Conservation (phyloP, 2,113 vertebrate genomes). For the Monopterus albus region DNA sequence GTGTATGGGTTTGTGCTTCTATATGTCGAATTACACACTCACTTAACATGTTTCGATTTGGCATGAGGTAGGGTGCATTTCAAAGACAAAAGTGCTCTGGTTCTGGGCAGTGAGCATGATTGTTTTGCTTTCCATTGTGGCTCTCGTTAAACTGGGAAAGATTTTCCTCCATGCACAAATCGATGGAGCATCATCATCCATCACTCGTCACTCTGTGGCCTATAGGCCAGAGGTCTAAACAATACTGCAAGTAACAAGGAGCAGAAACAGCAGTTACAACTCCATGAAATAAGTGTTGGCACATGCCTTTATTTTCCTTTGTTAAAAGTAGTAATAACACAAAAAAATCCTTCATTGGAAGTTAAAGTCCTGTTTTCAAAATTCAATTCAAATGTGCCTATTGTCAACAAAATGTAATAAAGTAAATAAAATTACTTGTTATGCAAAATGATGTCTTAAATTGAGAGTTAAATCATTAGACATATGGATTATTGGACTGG, state of each 20-base stretch:
- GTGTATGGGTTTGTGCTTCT: not conserved
- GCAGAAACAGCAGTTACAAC: slow-evolving; percentile 12
- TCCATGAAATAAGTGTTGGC: too few species aligned
- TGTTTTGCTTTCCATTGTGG: slow-evolving; percentile 46
- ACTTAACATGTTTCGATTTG: slow-evolving; percentile 34
- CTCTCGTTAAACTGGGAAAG: slow-evolving; percentile 65
- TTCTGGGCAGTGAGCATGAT: slow-evolving; percentile 31
- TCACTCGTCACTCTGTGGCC: slow-evolving; percentile 53
- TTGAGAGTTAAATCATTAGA: too few species aligned
- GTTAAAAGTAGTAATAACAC: too few species aligned
- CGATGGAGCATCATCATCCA: slow-evolving; percentile 62
- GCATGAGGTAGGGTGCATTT: slow-evolving; percentile 37
- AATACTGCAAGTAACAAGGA: slow-evolving; percentile 13
- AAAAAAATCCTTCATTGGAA: too few species aligned
- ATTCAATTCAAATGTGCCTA: too few species aligned
- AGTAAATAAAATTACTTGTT: too few species aligned
- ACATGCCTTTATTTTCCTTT: too few species aligned
- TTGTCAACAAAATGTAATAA: too few species aligned
- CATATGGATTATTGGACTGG: too few species aligned
- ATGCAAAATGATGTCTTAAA: too few species aligned
- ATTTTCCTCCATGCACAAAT: slow-evolving; percentile 45
- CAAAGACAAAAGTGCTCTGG: slow-evolving; percentile 49
- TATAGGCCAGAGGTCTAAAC: slow-evolving; percentile 39
- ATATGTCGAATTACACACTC: slow-evolving; percentile 29
- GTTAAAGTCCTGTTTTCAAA: too few species aligned